These are phyloP conservation scores for Meiosimyza platycephala DNA, from an alignment of 2,888 invertebrate genomes.

Conservation along the genomic window DNA sequence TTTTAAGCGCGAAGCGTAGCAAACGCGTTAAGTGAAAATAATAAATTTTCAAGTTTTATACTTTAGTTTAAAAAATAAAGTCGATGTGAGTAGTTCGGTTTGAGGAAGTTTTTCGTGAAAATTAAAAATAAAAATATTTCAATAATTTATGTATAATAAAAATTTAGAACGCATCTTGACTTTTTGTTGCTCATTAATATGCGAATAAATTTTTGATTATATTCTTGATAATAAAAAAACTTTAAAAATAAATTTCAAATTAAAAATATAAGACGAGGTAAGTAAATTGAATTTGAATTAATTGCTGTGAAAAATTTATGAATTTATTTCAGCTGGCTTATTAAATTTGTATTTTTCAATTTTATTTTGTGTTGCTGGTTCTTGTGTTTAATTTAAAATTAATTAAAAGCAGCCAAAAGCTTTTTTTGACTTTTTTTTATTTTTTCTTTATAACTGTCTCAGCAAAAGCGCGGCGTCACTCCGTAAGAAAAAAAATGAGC, in stretches of 20 bases:
- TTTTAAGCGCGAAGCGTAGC: constrained; percentile 41
- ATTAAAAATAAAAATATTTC: constrained; percentile 29
- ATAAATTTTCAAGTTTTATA: constrained; percentile 46
- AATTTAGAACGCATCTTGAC: no score
- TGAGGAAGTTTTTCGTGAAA: constrained; percentile 24
- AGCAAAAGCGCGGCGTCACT: no score
- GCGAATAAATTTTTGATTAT: no score
- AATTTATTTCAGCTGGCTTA: background rate
- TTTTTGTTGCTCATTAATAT: no score
- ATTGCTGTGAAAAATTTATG: no score
- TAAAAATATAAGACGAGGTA: no score
- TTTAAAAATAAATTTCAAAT: no score
- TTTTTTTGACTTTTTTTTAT: constrained; percentile 16
- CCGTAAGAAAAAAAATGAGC: background rate
- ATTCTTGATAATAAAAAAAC: no score
- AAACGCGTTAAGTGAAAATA: constrained; percentile 43
- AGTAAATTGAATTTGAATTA: no score
- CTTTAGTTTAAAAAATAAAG: constrained; percentile 53
- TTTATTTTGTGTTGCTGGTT: constrained; percentile 14
- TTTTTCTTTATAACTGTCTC: constrained; percentile 4
- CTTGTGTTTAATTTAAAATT: constrained; percentile 34
- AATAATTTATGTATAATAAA: constrained; percentile 12
- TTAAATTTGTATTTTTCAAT: constrained; percentile 21
- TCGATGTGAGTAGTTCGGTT: constrained; percentile 46
- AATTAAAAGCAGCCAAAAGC: constrained; percentile 28